Conservation (phyloP, 2,888 invertebrate genomes). For the Cataglyphis albicans region DNA sequence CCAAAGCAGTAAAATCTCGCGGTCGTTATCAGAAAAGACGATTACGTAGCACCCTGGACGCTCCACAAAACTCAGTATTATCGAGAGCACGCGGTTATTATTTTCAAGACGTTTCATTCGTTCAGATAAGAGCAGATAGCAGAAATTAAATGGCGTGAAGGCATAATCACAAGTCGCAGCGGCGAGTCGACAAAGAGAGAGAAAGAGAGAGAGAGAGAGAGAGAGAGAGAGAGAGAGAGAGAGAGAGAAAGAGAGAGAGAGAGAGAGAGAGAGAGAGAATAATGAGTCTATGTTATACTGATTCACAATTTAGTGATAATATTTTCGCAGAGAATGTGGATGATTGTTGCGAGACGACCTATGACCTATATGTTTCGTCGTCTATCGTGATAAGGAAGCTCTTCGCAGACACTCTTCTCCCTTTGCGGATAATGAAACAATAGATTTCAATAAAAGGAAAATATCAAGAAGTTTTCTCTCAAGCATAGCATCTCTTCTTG, state of each 20-base stretch:
- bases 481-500: not conserved
- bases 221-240: not conserved
- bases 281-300: not conserved
- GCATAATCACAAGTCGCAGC: not conserved
- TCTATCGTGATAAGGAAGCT: not conserved
- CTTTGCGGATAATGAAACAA: not conserved
- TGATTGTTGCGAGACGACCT: not conserved
- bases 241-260: not conserved
- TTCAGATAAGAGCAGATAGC: constrained; percentile 67
- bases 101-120: constrained; percentile 52
- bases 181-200: too few relatives aligned
- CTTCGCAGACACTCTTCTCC: not conserved
- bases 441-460: not conserved
- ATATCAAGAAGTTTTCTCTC: not conserved
- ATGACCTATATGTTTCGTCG: not conserved
- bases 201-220: not conserved
- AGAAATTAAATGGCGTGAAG: constrained; percentile 19
- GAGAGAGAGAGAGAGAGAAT: not conserved
- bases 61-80: constrained; percentile 55
- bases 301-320: not conserved
- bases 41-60: constrained; percentile 66
- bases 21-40: constrained; percentile 65
- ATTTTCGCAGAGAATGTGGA: not conserved
- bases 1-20: constrained; percentile 53
- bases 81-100: constrained; percentile 57